Evolutionary conservation across 2,797 vertebrate genomes (phyloP).

Genomic region (Macropodus opercularis): DNA sequence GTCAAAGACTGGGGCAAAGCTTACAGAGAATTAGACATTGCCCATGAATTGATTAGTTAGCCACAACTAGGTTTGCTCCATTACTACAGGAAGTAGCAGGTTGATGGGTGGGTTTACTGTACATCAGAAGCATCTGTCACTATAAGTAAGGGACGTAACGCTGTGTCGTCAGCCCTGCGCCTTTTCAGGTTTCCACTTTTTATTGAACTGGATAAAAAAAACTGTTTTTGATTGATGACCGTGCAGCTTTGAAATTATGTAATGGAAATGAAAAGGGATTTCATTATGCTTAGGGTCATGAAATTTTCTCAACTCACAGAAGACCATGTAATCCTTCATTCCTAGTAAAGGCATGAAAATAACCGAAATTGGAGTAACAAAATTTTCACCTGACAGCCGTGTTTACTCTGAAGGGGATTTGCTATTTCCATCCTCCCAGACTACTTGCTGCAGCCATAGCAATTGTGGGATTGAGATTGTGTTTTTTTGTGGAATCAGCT

Average conservation of each 20-base stretch:
- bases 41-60: constrained; percentile 54
- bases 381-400: constrained; percentile 59
- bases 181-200: constrained; percentile 30
- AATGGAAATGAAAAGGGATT: constrained; percentile 28
- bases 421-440: constrained; percentile 51
- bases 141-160: constrained; percentile 38
- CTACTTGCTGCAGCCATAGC: constrained; percentile 51
- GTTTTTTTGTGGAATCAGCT: constrained; percentile 54
- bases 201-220: constrained; percentile 26
- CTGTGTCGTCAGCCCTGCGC: constrained; percentile 2
- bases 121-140: constrained; percentile 38
- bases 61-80: constrained; percentile 44
- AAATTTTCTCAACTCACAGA: constrained; percentile 30
- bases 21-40: constrained; percentile 25
- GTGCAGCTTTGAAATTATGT: constrained; percentile 39
- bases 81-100: constrained; percentile 49
- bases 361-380: constrained; percentile 45
- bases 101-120: constrained; percentile 3
- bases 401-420: constrained; percentile 64
- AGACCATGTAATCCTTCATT: constrained; percentile 42
- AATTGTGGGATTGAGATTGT: constrained; percentile 34
- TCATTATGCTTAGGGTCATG: constrained; percentile 33
- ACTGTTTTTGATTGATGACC: constrained; percentile 38
- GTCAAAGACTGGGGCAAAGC: constrained; percentile 38
- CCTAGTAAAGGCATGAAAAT: constrained; percentile 45